Evolutionary conservation across 2,888 invertebrate species (phyloP).

Genomic region (Epirrhoe alternata): DNA sequence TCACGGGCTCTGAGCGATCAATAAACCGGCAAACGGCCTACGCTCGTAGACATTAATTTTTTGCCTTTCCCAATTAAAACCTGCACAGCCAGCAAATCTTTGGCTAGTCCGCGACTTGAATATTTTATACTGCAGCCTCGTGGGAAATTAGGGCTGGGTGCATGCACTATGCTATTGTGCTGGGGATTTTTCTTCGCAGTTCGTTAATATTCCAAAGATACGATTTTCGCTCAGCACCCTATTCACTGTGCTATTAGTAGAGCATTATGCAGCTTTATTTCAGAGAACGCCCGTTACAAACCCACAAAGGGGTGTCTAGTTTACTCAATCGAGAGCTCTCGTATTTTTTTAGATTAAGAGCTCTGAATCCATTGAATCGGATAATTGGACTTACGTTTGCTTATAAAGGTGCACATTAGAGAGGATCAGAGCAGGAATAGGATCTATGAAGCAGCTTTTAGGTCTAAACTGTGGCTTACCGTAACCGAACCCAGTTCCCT

Average conservation of each 20-base stretch:
- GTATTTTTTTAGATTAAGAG: slow-evolving; percentile 24
- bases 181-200: slow-evolving; percentile 58
- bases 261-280: slow-evolving; percentile 28
- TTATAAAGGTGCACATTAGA: slow-evolving; percentile 49
- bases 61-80: slow-evolving; percentile 65
- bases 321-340: slow-evolving; percentile 18
- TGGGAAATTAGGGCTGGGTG: slow-evolving; percentile 71
- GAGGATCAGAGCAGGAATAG: slow-evolving; percentile 54
- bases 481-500: slow-evolving; percentile 58
- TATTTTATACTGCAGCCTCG: slow-evolving; percentile 68
- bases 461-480: slow-evolving; percentile 63
- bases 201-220: slow-evolving; percentile 56
- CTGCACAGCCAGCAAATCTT: slow-evolving; percentile 60
- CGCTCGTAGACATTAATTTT: slow-evolving; percentile 45
- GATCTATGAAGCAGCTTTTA: slow-evolving; percentile 57
- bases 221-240: slow-evolving; percentile 38
- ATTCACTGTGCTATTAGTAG: slow-evolving; percentile 17
- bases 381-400: slow-evolving; percentile 41
- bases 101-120: slow-evolving; percentile 63
- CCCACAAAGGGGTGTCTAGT: slow-evolving; percentile 26
- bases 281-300: slow-evolving; percentile 19
- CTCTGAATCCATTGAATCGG: slow-evolving; percentile 32
- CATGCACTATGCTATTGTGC: slow-evolving; percentile 60
- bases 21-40: slow-evolving; percentile 45
- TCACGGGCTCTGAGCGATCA: slow-evolving; percentile 38